Percentiles rank a stretch among this genome's conserved stretches.
Conservation (phyloP, 2,888 invertebrate genomes). For the Thera britannica region DNA sequence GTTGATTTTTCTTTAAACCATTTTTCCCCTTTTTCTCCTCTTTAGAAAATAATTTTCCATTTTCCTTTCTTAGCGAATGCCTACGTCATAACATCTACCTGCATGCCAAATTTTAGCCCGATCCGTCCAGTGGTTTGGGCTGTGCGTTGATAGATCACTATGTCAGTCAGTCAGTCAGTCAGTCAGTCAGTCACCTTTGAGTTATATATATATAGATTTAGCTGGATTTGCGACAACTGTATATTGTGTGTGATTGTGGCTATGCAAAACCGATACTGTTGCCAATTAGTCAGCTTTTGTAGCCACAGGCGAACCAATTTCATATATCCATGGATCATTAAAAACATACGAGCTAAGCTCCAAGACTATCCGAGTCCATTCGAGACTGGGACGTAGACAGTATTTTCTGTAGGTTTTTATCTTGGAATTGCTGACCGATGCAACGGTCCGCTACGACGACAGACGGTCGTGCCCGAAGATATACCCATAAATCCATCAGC, state of each 20-base stretch:
- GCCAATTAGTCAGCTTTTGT: constrained; percentile 57
- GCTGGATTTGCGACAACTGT: constrained; percentile 54
- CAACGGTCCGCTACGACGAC: constrained; percentile 34
- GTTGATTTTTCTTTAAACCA: too few relatives aligned
- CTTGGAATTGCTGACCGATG: constrained; percentile 35
- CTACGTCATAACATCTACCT: too few relatives aligned
- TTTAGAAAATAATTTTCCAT: too few relatives aligned
- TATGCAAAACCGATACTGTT: constrained; percentile 53
- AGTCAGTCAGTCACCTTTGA: too few relatives aligned
- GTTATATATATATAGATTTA: too few relatives aligned
- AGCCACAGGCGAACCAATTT: constrained; percentile 45
- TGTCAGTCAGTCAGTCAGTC: too few relatives aligned
- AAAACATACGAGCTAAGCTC: constrained; percentile 9
- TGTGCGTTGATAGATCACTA: too few relatives aligned
- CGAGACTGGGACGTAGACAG: constrained; percentile 3
- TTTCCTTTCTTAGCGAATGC: too few relatives aligned
- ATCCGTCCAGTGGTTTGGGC: too few relatives aligned
- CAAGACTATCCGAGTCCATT: background rate
- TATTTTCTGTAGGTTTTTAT: constrained; percentile 33
- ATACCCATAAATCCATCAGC: constrained; percentile 57
- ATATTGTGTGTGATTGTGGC: constrained; percentile 52
- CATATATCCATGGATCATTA: constrained; percentile 17
- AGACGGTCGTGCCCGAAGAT: constrained; percentile 47
- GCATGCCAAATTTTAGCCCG: too few relatives aligned
- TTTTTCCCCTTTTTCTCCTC: too few relatives aligned